Evolutionary conservation across 1,140 invertebrate species (phyloP).

Genomic region (Stratiolaelaps scimitus): DNA sequence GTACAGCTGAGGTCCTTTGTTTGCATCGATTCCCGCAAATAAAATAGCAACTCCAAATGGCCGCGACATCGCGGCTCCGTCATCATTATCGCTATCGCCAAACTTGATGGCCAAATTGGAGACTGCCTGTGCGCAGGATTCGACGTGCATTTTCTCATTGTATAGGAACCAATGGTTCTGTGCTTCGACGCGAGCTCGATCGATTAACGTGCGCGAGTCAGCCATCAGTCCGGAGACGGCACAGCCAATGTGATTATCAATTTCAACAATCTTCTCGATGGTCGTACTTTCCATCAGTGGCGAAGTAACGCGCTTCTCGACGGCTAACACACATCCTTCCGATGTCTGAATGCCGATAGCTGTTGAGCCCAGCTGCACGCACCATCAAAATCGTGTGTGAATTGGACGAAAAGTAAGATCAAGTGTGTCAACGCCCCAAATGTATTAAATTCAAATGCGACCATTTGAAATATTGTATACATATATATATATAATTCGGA

Average conservation of each 20-base stretch:
- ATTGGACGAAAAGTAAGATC: slow-evolving; percentile 12
- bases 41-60: slow-evolving; percentile 90
- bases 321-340: slow-evolving; percentile 88
- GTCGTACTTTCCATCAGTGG: slow-evolving; percentile 87
- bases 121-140: slow-evolving; percentile 93
- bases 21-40: slow-evolving; percentile 50
- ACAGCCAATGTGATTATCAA: slow-evolving; percentile 91
- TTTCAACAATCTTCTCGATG: slow-evolving; percentile 90
- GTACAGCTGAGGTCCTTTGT: slow-evolving; percentile 48
- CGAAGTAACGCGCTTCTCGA: slow-evolving; percentile 95
- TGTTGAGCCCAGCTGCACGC: slow-evolving; percentile 70
- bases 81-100: slow-evolving; percentile 78
- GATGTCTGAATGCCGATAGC: slow-evolving; percentile 92
- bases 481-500: neutral
- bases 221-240: slow-evolving; percentile 96
- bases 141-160: slow-evolving; percentile 88
- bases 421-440: slow-evolving; percentile 5
- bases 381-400: no score
- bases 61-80: slow-evolving; percentile 89
- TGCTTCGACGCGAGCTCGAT: slow-evolving; percentile 85
- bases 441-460: neutral
- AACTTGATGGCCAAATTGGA: slow-evolving; percentile 97
- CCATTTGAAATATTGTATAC: neutral
- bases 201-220: slow-evolving; percentile 86
- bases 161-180: slow-evolving; percentile 96